Evolutionary conservation across 2,888 invertebrate genomes (phyloP).

Genomic region (Idaea biselata): DNA sequence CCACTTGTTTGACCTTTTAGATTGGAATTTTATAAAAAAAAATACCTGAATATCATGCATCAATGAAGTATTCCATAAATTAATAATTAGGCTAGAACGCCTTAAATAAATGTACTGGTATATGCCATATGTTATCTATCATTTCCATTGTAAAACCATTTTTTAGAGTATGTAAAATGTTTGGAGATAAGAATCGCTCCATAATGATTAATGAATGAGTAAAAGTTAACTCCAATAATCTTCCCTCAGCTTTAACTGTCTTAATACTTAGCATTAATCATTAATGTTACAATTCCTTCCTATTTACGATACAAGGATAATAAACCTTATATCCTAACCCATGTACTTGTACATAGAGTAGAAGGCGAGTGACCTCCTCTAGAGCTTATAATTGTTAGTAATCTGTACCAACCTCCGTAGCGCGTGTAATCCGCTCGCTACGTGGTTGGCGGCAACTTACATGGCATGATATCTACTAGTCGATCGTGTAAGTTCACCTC

Average conservation of each 20-base stretch:
- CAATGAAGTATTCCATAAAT: not conserved
- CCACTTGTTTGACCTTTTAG: not conserved
- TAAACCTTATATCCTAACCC: slow-evolving; percentile 4
- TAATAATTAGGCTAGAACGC: not conserved
- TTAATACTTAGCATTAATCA: not conserved
- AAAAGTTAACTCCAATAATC: no score
- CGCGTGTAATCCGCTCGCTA: not conserved
- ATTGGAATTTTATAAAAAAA: not conserved
- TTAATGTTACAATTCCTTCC: not conserved
- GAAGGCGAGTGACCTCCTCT: slow-evolving; percentile 40
- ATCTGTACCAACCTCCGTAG: slow-evolving; percentile 4
- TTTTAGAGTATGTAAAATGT: no score
- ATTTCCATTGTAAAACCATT: no score
- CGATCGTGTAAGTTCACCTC: not conserved
- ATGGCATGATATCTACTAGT: not conserved
- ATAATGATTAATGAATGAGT: no score
- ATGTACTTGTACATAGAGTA: slow-evolving; percentile 5
- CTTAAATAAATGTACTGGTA: not conserved
- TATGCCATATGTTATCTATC: no score
- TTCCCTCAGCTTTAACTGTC: no score
- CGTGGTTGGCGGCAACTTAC: not conserved
- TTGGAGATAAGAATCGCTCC: no score
- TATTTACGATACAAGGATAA: slow-evolving; percentile 6
- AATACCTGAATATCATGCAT: not conserved
- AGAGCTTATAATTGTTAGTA: slow-evolving; percentile 38